Evolutionary conservation across 2,888 invertebrate genomes (phyloP).

Genomic region (Elegia similella): DNA sequence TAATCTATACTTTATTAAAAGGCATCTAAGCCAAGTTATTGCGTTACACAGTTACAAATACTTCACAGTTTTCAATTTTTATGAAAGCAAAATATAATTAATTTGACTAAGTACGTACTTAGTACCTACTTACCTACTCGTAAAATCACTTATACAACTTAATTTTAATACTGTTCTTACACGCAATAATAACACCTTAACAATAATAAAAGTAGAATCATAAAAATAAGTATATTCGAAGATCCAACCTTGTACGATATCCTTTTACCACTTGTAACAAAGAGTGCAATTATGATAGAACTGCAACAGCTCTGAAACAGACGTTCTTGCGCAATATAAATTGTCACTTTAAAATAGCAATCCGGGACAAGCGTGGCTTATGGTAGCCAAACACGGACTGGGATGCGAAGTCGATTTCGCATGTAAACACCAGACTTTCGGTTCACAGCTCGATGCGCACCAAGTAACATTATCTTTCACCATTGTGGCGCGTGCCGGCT

Average conservation of each 20-base stretch:
- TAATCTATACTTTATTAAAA: no score
- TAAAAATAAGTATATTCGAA: not conserved
- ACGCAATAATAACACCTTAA: not conserved
- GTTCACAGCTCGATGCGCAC: slow-evolving; percentile 80
- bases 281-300: slow-evolving; percentile 22
- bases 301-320: slow-evolving; percentile 16
- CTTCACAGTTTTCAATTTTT: not conserved
- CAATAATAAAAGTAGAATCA: not conserved
- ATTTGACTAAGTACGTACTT: no score
- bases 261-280: slow-evolving; percentile 24
- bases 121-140: no score
- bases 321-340: slow-evolving; percentile 30
- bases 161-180: not conserved
- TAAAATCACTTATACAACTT: not conserved
- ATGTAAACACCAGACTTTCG: slow-evolving; percentile 79
- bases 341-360: slow-evolving; percentile 35
- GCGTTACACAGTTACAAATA: no score
- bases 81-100: not conserved
- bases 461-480: slow-evolving; percentile 80
- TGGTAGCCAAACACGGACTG: slow-evolving; percentile 69
- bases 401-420: slow-evolving; percentile 68
- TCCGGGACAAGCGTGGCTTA: slow-evolving; percentile 56
- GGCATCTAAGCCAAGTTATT: no score
- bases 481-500: slow-evolving; percentile 74
- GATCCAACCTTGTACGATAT: slow-evolving; percentile 16